Percentiles rank a stretch among this genome's conserved stretches.
Conservation (phyloP, 2,797 vertebrate genomes). For the Periparus ater region DNA sequence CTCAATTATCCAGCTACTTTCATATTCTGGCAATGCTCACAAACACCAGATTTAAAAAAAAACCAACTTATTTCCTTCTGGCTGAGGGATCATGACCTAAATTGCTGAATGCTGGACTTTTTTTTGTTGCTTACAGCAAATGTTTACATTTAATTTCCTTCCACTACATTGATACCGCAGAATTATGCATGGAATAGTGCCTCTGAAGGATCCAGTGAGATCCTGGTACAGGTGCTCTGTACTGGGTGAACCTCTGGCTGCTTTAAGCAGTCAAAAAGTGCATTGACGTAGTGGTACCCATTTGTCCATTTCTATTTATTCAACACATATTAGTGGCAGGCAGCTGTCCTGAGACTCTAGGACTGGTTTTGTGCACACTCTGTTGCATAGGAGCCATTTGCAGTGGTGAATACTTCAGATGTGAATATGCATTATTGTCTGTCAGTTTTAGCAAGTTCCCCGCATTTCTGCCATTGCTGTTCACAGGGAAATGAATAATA, state of each 20-base stretch:
- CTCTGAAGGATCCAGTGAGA: background rate
- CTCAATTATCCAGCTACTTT: background rate
- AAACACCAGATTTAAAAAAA: background rate
- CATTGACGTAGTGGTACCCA: background rate
- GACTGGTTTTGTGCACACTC: background rate
- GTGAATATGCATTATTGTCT: background rate
- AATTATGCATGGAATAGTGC: background rate
- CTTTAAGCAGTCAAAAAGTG: background rate
- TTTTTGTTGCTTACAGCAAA: conserved; percentile 33
- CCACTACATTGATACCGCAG: background rate
- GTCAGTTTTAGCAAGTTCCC: background rate
- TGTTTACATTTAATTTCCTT: conserved; percentile 39
- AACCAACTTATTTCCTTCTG: background rate
- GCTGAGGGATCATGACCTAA: conserved; percentile 4
- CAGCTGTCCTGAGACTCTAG: background rate
- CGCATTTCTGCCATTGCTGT: background rate
- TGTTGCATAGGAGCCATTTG: background rate
- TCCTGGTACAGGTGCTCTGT: background rate
- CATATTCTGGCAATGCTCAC: background rate
- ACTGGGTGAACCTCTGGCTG: background rate
- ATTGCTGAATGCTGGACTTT: background rate
- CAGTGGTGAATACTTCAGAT: background rate
- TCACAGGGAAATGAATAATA: conserved; percentile 41
- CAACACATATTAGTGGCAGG: background rate
- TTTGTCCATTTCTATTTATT: background rate